phyloP scores from a whole-genome alignment of 2,113 vertebrate species.

The Crotalus horridus region DNA sequence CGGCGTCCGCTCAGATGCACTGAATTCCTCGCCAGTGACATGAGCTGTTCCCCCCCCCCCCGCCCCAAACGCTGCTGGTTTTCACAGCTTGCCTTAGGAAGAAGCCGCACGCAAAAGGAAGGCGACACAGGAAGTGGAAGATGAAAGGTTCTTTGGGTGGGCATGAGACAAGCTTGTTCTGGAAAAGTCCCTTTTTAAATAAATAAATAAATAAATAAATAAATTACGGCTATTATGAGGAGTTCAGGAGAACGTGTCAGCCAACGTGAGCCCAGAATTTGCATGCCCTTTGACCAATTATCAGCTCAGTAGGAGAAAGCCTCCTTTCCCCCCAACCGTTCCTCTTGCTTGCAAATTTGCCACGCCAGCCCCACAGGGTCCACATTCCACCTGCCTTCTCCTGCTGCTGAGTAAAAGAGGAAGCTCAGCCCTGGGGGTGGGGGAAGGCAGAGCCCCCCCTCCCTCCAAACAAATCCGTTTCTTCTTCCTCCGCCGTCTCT shows the following conservation, averaged over 20 bases:
- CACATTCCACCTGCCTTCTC: not conserved
- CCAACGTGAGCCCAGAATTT: not conserved
- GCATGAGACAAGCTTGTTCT: too few relatives aligned
- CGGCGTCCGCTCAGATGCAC: not conserved
- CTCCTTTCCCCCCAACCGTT: not conserved
- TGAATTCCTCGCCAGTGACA: not conserved
- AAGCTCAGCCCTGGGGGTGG: not conserved
- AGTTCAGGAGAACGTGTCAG: not conserved
- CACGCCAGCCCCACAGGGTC: too few relatives aligned
- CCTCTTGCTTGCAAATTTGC: not conserved
- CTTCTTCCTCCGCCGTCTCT: not conserved
- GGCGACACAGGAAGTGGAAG: not conserved
- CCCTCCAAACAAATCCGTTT: not conserved
- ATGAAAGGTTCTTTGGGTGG: too few relatives aligned
- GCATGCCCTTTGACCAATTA: not conserved
- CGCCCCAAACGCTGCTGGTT: not conserved
- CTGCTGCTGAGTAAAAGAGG: not conserved
- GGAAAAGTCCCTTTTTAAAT: not conserved
- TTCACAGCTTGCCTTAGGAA: not conserved
- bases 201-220: too few relatives aligned
- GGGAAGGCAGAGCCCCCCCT: not conserved
- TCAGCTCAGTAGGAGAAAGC: not conserved
- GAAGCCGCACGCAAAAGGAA: not conserved
- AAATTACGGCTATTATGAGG: not conserved
- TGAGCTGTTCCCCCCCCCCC: not conserved